These are phyloP conservation scores for Achlya flavicornis DNA, from an alignment of 2,888 invertebrate species.

Conservation along the genomic window DNA sequence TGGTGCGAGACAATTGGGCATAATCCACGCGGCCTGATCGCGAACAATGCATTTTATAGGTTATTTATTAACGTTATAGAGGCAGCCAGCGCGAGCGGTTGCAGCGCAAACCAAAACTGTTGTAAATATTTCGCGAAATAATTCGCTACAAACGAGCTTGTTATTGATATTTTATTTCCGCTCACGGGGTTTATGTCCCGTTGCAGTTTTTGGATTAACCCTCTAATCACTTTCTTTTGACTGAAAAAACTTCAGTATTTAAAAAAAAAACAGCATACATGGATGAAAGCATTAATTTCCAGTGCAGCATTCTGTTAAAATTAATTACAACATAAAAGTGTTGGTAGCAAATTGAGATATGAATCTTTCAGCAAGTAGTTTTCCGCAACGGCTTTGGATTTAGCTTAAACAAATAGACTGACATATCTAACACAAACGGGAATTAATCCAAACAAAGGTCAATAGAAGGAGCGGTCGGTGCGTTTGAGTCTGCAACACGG, in stretches of 20 bases:
- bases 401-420: neutral
- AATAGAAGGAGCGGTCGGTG: conserved; percentile 39
- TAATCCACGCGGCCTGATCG: conserved; percentile 66
- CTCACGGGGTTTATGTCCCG: conserved; percentile 24
- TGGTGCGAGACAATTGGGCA: conserved; percentile 61
- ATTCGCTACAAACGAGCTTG: conserved; percentile 70
- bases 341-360: neutral
- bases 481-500: conserved; percentile 49
- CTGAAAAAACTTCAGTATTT: too few relatives aligned
- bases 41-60: conserved; percentile 65
- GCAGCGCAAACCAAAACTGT: conserved; percentile 24
- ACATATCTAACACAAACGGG: conserved; percentile 26
- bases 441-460: conserved; percentile 28
- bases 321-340: neutral
- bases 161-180: conserved; percentile 71
- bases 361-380: neutral
- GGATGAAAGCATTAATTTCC: neutral
- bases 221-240: neutral
- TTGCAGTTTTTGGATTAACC: neutral
- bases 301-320: neutral
- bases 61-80: conserved; percentile 52
- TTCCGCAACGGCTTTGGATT: neutral
- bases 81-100: too few relatives aligned
- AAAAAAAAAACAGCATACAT: too few relatives aligned
- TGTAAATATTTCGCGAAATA: conserved; percentile 53